Evolutionary conservation across 2,888 invertebrate genomes (phyloP).

Genomic region (Orthosia gracilis): DNA sequence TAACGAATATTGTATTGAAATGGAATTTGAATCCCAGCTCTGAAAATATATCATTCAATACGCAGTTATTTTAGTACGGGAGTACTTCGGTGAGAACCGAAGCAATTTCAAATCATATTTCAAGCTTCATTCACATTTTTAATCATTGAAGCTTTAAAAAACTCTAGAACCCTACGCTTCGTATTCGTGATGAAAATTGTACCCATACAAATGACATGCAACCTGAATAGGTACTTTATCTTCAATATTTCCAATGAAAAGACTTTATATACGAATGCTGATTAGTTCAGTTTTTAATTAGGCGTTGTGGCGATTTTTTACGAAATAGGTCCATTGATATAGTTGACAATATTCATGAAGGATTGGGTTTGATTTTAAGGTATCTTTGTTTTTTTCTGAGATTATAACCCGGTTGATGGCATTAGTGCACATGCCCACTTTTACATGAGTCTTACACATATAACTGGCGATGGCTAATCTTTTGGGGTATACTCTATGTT

Average conservation of each 20-base stretch:
- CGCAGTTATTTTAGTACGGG: slow-evolving; percentile 20
- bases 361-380: not conserved
- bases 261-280: not conserved
- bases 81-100: not conserved
- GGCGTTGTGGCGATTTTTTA: not conserved
- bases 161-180: not conserved
- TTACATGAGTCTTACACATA: too few relatives aligned
- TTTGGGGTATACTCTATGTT: too few relatives aligned
- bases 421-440: too few relatives aligned
- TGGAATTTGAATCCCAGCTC: slow-evolving; percentile 13
- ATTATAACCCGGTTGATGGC: too few relatives aligned
- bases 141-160: slow-evolving; percentile 13
- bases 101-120: slow-evolving; percentile 21
- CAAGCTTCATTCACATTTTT: slow-evolving; percentile 18
- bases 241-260: slow-evolving; percentile 2
- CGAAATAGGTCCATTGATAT: not conserved
- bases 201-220: not conserved
- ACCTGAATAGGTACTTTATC: not conserved
- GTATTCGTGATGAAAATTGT: slow-evolving; percentile 10
- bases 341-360: not conserved
- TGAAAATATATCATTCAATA: slow-evolving; percentile 15
- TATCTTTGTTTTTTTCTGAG: not conserved
- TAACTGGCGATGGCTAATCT: too few relatives aligned
- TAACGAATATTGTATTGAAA: not conserved
- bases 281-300: slow-evolving; percentile 9